A percentile compares a stretch with the other conserved stretches of the same genome.
phyloP scores from a whole-genome alignment of 2,888 invertebrate genomes.

The Lucinisca nassula region DNA sequence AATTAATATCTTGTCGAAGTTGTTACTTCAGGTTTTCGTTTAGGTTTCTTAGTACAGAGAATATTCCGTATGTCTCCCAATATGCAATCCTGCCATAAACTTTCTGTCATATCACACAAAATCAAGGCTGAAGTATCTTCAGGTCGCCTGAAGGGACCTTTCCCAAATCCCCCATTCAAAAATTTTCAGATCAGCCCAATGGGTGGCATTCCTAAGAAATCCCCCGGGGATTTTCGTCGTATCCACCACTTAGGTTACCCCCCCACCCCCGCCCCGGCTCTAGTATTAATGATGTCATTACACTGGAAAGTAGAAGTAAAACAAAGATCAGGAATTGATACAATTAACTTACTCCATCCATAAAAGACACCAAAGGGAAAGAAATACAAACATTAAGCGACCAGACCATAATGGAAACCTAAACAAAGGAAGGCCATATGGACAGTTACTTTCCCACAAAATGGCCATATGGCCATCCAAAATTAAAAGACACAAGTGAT shows the following conservation, averaged over 20 bases:
- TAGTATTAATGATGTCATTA: neutral
- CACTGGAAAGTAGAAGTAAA: too few relatives aligned
- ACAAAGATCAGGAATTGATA: too few relatives aligned
- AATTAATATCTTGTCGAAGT: conserved; percentile 22
- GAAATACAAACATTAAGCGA: too few relatives aligned
- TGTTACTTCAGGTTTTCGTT: conserved; percentile 22
- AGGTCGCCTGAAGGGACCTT: conserved; percentile 32
- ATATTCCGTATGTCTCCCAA: neutral
- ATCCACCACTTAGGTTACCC: conserved; percentile 39
- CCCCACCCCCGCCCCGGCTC: neutral
- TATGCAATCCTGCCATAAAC: conserved; percentile 19
- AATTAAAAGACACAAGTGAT: too few relatives aligned
- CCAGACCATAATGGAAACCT: too few relatives aligned
- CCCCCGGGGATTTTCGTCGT: conserved; percentile 9
- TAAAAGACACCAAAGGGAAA: too few relatives aligned
- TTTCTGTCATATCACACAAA: neutral
- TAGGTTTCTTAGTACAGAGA: conserved; percentile 16
- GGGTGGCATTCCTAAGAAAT: conserved; percentile 29
- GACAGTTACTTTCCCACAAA: too few relatives aligned
- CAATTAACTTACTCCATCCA: too few relatives aligned
- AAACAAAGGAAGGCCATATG: too few relatives aligned
- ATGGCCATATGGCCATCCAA: too few relatives aligned
- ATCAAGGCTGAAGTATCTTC: neutral
- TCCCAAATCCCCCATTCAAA: neutral
- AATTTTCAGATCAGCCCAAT: neutral